phyloP scores from a whole-genome alignment of 2,113 vertebrate genomes.

The Chionis minor region DNA sequence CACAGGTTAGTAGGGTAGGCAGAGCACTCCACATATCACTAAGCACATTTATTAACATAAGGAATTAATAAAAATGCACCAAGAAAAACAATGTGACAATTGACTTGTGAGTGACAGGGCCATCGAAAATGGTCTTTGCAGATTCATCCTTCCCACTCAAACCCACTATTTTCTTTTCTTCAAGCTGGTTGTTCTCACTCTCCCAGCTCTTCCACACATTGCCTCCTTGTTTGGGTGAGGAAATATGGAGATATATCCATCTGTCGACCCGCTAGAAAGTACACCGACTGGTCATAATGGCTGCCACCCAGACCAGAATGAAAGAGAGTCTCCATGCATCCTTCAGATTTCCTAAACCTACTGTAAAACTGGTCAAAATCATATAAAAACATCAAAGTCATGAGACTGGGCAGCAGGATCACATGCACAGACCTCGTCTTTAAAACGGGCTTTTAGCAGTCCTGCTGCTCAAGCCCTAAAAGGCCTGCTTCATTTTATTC shows the following conservation, averaged over 20 bases:
- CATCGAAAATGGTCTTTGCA: background rate
- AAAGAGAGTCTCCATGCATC: background rate
- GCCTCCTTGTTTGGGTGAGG: background rate
- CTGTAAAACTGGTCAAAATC: background rate
- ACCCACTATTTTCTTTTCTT: background rate
- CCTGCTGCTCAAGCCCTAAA: background rate
- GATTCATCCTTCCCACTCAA: background rate
- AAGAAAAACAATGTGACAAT: background rate
- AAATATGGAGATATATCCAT: rapidly evolving
- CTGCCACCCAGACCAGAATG: background rate
- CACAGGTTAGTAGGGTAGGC: background rate
- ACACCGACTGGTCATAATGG: rapidly evolving
- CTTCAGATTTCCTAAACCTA: background rate
- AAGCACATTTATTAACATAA: background rate
- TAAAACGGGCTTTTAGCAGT: background rate
- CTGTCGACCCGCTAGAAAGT: background rate
- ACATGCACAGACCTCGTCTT: background rate
- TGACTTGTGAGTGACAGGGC: background rate
- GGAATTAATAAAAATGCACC: background rate
- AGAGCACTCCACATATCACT: background rate
- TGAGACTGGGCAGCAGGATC: background rate
- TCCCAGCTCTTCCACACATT: background rate
- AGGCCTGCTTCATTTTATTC: background rate
- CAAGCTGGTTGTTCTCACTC: background rate
- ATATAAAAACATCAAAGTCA: background rate